Evolutionary conservation across 2,113 vertebrate species (phyloP).

Genomic region (Triplophysa dalaica): DNA sequence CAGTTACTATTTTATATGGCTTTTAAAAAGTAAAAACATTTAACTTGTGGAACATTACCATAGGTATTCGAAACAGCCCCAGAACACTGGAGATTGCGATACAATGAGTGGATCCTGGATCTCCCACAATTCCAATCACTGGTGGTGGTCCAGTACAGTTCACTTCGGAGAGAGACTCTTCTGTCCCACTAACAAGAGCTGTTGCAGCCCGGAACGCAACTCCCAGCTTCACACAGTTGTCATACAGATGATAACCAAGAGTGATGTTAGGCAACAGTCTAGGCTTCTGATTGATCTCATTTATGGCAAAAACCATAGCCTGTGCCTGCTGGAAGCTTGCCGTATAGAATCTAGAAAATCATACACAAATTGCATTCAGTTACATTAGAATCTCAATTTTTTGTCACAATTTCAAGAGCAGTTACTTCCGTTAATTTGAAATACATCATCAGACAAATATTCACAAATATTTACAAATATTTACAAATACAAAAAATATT

Average conservation of each 20-base stretch:
- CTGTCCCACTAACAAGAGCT: slow-evolving; percentile 44
- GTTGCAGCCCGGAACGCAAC: slow-evolving; percentile 57
- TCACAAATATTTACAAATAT: neutral
- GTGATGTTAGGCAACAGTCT: slow-evolving; percentile 55
- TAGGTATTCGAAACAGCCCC: slow-evolving; percentile 61
- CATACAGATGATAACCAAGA: slow-evolving; percentile 49
- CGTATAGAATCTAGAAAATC: slow-evolving; percentile 22
- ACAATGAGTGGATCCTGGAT: slow-evolving; percentile 58
- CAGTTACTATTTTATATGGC: neutral
- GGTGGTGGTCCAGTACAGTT: slow-evolving; percentile 16
- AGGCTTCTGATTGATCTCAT: slow-evolving; percentile 58
- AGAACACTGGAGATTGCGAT: slow-evolving; percentile 61
- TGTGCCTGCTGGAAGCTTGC: slow-evolving; percentile 50
- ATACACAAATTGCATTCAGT: neutral
- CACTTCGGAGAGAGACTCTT: neutral
- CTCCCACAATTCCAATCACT: slow-evolving; percentile 49
- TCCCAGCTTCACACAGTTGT: slow-evolving; percentile 50
- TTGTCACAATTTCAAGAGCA: neutral
- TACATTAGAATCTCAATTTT: too few relatives aligned
- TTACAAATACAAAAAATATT: neutral
- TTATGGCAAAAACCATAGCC: slow-evolving; percentile 58
- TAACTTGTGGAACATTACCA: slow-evolving; percentile 41
- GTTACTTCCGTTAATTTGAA: neutral
- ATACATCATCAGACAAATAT: neutral
- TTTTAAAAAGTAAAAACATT: neutral